Base-by-base conservation (phyloP, 2,888 invertebrate species). In the Gryllus longicercus region DNA sequence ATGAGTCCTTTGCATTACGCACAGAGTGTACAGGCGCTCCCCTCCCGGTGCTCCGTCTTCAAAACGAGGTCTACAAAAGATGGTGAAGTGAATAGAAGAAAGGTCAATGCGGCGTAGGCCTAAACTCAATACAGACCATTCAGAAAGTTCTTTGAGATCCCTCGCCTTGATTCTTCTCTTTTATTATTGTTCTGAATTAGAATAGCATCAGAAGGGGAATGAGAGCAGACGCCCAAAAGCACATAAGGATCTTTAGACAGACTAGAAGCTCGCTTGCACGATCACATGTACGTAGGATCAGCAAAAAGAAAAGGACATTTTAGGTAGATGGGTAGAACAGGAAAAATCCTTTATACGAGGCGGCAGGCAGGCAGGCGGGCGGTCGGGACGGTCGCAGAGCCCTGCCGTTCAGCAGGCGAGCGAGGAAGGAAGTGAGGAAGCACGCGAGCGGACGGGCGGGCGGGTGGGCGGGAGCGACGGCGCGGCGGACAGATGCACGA, bases 51-150 rank as follows among this genome's bases (percentile, higher is more conserved):
- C 14, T 63, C 63, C n/a, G 63, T n/a, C 63, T 63, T 63, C 63
- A n/a, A 63, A 63, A 63, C 63, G 63, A 63, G 63, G 63, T 14
- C 63, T 63, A 63, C 63, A 63, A 63, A 63, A 63, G 63, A 63
- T 63, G 63, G 63, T n/a, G 63, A 63, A 63, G 63, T 63, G 63
- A 63, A 63, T 63, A 63, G 63, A 63, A 63, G 14, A 63, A 63
- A 63, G 63, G 63, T 63, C 63, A 63, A 63, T 63, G 63, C 63
- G 63, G 63, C 63, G n/a, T 63, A 63, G 63, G 63, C 63, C 63
- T 63, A 14, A 63, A 63, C 63, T 63, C 63, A 63, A 63, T 63
- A 63, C 63, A 63, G 16, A 63, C 63, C n/a, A 63, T 63, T 63
- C 63, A 63, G 63, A 63, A 63, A 18, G 63, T 63, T 63, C 63